Evolutionary conservation across 1,140 invertebrate genomes (phyloP).

Genomic region (Oedothorax gibbosus): DNA sequence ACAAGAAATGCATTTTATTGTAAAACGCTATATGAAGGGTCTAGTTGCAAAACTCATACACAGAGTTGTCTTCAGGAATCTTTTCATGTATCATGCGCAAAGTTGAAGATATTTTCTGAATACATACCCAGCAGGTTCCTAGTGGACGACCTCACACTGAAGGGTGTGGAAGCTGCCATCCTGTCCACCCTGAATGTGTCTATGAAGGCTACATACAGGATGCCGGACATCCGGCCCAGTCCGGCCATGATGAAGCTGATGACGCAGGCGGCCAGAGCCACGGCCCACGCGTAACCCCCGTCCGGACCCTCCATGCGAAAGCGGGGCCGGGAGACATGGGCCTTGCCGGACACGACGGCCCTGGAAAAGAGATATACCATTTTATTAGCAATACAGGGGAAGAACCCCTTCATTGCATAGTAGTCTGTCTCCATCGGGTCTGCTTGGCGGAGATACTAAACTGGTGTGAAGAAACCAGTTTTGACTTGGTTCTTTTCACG

Average conservation of each 20-base stretch:
- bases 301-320: constrained; percentile 29
- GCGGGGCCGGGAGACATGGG: background rate
- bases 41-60: no score
- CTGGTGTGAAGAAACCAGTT: no score
- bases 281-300: constrained; percentile 29
- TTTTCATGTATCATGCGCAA: no score
- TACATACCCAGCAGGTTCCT: constrained; percentile 42
- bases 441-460: no score
- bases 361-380: background rate
- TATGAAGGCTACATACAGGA: constrained; percentile 54
- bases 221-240: constrained; percentile 55
- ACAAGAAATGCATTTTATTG: no score
- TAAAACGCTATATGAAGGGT: no score
- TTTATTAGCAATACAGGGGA: no score
- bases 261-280: constrained; percentile 43
- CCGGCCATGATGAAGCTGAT: constrained; percentile 53
- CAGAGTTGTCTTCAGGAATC: no score
- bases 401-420: no score
- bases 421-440: no score
- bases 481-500: no score
- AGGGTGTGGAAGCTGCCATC: constrained; percentile 31
- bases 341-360: background rate
- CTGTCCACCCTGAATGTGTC: constrained; percentile 31
- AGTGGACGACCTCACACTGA: constrained; percentile 32
- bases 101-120: background rate